A percentile compares a stretch with the other conserved stretches of the same genome.
Evolutionary conservation across 2,113 vertebrate genomes (phyloP).

Genomic region (Ciconia stormi): DNA sequence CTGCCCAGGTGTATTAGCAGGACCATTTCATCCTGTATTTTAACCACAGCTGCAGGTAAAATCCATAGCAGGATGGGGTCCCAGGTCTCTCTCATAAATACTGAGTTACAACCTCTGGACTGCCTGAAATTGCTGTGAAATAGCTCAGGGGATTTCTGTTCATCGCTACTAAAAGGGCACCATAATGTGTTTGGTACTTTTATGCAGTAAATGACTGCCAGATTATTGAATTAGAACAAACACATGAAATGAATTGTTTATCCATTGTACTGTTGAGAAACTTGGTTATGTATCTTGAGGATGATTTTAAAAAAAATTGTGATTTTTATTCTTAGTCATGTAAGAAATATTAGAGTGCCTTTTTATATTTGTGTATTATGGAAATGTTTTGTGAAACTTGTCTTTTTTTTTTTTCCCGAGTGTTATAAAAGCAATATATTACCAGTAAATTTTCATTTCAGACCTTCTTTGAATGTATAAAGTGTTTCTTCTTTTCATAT

Average conservation of each 20-base stretch:
- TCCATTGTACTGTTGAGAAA: slow-evolving; percentile 77
- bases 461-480: slow-evolving; percentile 73
- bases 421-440: slow-evolving; percentile 82
- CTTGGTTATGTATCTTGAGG: slow-evolving; percentile 66
- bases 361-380: slow-evolving; percentile 82
- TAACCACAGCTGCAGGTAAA: slow-evolving; percentile 48
- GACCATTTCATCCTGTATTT: slow-evolving; percentile 4
- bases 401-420: slow-evolving; percentile 60
- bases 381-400: slow-evolving; percentile 72
- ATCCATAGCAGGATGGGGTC: slow-evolving; percentile 37
- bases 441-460: slow-evolving; percentile 76
- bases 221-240: slow-evolving; percentile 56
- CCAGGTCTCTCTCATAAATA: slow-evolving; percentile 47
- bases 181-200: slow-evolving; percentile 74
- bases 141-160: slow-evolving; percentile 82
- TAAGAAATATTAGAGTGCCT: slow-evolving; percentile 80
- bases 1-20: not conserved
- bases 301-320: slow-evolving; percentile 50
- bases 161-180: slow-evolving; percentile 79
- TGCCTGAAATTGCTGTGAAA: slow-evolving; percentile 77
- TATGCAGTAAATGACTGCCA: slow-evolving; percentile 69
- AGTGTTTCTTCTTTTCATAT: slow-evolving; percentile 64
- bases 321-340: slow-evolving; percentile 70
- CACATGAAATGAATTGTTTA: slow-evolving; percentile 70
- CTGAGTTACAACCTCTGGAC: slow-evolving; percentile 57